Conservation (phyloP, 2,113 vertebrate genomes). For the Pardalotus punctatus region DNA sequence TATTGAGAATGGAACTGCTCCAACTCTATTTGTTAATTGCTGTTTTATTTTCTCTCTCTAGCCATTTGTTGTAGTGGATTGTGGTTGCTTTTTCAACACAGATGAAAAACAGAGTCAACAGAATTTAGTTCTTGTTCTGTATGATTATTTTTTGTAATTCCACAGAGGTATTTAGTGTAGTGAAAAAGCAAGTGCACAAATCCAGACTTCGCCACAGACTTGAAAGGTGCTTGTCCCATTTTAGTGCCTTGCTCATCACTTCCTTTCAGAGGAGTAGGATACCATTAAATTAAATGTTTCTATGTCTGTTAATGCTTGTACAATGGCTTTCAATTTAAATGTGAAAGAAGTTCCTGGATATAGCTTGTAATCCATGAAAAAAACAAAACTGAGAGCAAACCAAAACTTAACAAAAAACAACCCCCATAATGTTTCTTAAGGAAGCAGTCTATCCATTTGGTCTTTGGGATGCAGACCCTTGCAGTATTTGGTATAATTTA, state of each 20-base stretch:
- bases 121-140: background rate
- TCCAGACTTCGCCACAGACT: background rate
- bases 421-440: background rate
- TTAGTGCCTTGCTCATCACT: background rate
- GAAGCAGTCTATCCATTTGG: background rate
- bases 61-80: background rate
- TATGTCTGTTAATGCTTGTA: background rate
- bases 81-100: background rate
- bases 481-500: background rate
- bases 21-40: background rate
- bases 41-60: background rate
- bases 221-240: background rate
- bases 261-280: background rate
- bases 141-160: background rate
- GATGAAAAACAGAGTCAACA: background rate
- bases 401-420: background rate
- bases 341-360: background rate
- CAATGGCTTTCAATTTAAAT: background rate
- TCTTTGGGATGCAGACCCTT: background rate
- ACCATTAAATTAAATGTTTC: background rate
- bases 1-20: background rate
- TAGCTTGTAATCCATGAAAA: background rate
- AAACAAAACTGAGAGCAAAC: background rate
- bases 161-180: background rate
- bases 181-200: background rate